phyloP scores from a whole-genome alignment of 2,797 vertebrate genomes.

The Lagodon rhomboides region DNA sequence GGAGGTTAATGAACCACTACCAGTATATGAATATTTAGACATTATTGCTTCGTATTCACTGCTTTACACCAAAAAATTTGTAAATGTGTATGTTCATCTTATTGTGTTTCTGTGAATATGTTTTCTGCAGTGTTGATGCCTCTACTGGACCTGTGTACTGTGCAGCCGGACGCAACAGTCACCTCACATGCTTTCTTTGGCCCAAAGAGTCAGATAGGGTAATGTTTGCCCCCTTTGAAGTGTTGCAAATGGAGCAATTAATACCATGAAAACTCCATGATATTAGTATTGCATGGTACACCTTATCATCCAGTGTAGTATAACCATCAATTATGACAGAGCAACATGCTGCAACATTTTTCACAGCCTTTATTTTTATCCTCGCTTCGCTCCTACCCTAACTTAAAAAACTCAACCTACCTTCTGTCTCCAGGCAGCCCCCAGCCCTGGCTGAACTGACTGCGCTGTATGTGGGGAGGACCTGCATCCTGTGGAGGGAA shows the following conservation, averaged over 20 bases:
- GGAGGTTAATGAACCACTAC: conserved; percentile 83
- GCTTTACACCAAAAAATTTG: neutral
- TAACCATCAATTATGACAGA: neutral
- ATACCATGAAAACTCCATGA: neutral
- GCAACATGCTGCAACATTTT: neutral
- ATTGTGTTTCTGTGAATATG: conserved; percentile 21
- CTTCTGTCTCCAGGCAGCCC: conserved; percentile 85
- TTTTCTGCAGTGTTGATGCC: conserved; percentile 90
- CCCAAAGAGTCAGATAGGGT: conserved; percentile 92
- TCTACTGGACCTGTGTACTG: conserved; percentile 91
- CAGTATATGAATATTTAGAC: neutral
- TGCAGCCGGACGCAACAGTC: conserved; percentile 91
- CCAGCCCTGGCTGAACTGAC: conserved; percentile 92
- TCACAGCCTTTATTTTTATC: neutral
- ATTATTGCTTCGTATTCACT: neutral
- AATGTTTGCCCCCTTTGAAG: conserved; percentile 49
- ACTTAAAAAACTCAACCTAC: neutral
- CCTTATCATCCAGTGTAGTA: neutral
- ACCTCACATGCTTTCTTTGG: conserved; percentile 92
- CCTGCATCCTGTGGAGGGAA: conserved; percentile 92
- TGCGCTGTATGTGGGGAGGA: conserved; percentile 91
- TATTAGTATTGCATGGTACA: neutral
- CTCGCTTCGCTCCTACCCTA: neutral
- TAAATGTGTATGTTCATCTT: conserved; percentile 32
- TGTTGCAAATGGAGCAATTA: neutral